These are phyloP conservation scores for Haemorhous mexicanus DNA, from an alignment of 2,113 vertebrate species.

Conservation along the genomic window DNA sequence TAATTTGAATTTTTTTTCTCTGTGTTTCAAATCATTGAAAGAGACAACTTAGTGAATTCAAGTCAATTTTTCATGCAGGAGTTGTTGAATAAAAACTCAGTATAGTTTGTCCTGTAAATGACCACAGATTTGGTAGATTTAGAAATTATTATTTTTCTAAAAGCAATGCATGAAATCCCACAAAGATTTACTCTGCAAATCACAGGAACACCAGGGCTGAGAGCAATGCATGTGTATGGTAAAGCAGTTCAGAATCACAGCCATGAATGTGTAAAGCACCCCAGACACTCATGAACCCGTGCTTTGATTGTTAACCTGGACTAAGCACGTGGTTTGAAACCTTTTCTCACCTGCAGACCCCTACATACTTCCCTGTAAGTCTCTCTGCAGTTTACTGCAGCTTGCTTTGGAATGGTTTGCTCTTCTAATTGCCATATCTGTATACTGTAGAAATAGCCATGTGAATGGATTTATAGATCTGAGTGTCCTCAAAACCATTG, in stretches of 20 bases:
- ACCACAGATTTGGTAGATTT: neutral
- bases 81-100: neutral
- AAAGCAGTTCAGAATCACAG: neutral
- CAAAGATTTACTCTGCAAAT: neutral
- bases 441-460: neutral
- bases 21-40: neutral
- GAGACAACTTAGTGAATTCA: neutral
- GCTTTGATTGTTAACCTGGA: neutral
- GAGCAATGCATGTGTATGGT: too few relatives aligned
- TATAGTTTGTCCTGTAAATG: neutral
- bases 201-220: neutral
- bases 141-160: neutral
- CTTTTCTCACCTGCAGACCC: neutral
- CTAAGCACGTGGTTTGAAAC: neutral
- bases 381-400: neutral
- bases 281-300: neutral
- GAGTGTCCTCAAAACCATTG: neutral
- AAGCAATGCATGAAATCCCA: neutral
- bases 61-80: neutral
- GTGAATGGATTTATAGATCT: neutral
- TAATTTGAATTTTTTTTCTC: neutral
- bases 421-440: neutral
- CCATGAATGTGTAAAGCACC: neutral
- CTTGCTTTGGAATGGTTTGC: neutral
- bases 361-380: neutral